Conservation (phyloP, 2,113 vertebrate species). For the Salminus brasiliensis region DNA sequence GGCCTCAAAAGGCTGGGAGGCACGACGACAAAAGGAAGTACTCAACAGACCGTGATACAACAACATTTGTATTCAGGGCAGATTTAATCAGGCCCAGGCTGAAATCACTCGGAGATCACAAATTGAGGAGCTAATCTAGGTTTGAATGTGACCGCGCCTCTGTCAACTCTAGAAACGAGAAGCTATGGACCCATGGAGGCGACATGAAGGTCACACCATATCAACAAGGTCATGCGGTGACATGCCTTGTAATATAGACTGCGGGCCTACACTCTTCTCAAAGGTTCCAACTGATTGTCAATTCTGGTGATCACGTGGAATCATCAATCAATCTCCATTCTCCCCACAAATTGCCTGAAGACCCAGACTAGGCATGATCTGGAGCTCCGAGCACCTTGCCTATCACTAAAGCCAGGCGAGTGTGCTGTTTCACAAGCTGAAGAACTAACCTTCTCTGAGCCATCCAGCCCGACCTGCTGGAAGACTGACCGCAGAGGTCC, state of each 20-base stretch:
- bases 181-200: too few species aligned
- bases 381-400: background rate
- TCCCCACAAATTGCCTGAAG: background rate
- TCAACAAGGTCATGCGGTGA: background rate
- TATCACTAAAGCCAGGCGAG: background rate
- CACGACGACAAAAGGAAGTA: slow-evolving; percentile 14
- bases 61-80: slow-evolving; percentile 3
- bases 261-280: background rate
- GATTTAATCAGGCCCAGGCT: background rate
- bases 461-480: too few species aligned
- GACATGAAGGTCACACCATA: too few species aligned
- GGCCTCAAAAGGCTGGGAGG: slow-evolving; percentile 22
- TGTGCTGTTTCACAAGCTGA: background rate
- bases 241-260: background rate
- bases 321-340: background rate
- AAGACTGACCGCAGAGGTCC: too few species aligned
- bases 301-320: background rate
- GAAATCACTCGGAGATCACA: background rate
- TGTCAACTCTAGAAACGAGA: background rate
- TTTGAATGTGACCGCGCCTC: background rate
- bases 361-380: background rate
- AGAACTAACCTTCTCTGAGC: too few species aligned
- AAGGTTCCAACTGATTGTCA: background rate
- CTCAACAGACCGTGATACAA: slow-evolving; percentile 1
- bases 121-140: background rate